Evolutionary conservation across 2,113 vertebrate species (phyloP).

Genomic region (Campylorhamphus procurvoides): DNA sequence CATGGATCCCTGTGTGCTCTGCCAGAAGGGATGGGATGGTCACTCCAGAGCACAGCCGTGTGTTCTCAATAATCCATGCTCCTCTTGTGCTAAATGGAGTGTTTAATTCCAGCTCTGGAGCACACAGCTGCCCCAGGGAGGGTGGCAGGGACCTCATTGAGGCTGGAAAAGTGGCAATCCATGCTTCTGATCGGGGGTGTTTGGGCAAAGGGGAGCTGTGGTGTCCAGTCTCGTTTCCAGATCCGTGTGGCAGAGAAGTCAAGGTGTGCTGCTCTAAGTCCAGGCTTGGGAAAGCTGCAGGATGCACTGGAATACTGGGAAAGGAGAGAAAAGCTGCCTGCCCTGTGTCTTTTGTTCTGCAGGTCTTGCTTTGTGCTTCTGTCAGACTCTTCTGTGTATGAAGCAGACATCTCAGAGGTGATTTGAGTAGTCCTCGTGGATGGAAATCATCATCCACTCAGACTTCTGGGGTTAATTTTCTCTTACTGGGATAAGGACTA

Average conservation of each 20-base stretch:
- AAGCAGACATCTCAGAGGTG: neutral
- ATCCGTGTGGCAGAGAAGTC: neutral
- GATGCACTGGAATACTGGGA: neutral
- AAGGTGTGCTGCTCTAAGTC: neutral
- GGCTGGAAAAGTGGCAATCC: neutral
- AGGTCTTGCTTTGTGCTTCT: neutral
- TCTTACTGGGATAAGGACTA: neutral
- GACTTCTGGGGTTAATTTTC: neutral
- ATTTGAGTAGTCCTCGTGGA: neutral
- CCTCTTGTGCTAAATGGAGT: neutral
- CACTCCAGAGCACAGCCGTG: accelerated
- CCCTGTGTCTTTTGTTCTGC: neutral
- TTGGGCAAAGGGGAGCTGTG: neutral
- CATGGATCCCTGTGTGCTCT: neutral
- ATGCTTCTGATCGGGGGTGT: neutral
- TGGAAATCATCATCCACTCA: neutral
- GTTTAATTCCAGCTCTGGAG: neutral
- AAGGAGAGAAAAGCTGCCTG: neutral
- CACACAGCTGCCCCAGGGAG: accelerated
- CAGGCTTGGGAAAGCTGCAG: neutral
- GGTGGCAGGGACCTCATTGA: neutral
- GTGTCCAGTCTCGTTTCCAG: neutral
- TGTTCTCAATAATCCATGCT: neutral
- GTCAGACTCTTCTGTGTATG: neutral
- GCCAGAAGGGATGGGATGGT: neutral